Evolutionary conservation across 2,888 invertebrate species (phyloP).

Genomic region (Pomacea canaliculata): DNA sequence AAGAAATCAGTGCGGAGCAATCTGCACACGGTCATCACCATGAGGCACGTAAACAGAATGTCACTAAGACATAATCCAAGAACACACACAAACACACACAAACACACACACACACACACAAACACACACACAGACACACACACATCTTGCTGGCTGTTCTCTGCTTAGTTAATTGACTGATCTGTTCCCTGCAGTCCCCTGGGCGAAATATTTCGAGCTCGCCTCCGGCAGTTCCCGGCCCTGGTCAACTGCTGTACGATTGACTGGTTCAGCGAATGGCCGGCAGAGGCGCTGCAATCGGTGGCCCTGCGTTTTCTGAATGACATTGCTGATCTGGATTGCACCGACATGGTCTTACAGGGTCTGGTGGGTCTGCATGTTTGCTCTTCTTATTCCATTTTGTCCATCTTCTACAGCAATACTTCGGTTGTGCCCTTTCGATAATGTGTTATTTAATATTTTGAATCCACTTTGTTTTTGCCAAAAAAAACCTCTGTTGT

Average conservation of each 20-base stretch:
- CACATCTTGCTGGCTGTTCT: too few relatives aligned
- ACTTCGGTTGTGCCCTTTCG: background rate
- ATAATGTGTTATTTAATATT: too few relatives aligned
- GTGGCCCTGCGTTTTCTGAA: slow-evolving; percentile 69
- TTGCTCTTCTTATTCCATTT: background rate
- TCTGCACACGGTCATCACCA: slow-evolving; percentile 70
- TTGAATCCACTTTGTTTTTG: too few relatives aligned
- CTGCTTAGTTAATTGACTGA: too few relatives aligned
- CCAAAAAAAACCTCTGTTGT: too few relatives aligned
- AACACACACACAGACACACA: too few relatives aligned
- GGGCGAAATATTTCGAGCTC: slow-evolving; percentile 69
- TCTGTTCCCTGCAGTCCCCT: slow-evolving; percentile 71
- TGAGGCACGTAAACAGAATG: slow-evolving; percentile 69
- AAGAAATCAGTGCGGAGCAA: slow-evolving; percentile 69
- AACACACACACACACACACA: too few relatives aligned
- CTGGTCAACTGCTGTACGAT: slow-evolving; percentile 71
- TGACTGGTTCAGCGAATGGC: slow-evolving; percentile 79
- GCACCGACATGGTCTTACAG: slow-evolving; percentile 74
- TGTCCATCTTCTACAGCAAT: too few relatives aligned
- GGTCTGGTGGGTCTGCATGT: slow-evolving; percentile 57
- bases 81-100: background rate
- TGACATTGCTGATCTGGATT: slow-evolving; percentile 78
- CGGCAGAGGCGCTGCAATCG: slow-evolving; percentile 79
- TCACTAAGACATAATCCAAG: background rate
- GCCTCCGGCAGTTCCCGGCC: slow-evolving; percentile 70